Evolutionary conservation across 2,113 vertebrate species (phyloP), one percentile per base, ranked within the genome.

Genomic region (Strix uralensis): DNA sequence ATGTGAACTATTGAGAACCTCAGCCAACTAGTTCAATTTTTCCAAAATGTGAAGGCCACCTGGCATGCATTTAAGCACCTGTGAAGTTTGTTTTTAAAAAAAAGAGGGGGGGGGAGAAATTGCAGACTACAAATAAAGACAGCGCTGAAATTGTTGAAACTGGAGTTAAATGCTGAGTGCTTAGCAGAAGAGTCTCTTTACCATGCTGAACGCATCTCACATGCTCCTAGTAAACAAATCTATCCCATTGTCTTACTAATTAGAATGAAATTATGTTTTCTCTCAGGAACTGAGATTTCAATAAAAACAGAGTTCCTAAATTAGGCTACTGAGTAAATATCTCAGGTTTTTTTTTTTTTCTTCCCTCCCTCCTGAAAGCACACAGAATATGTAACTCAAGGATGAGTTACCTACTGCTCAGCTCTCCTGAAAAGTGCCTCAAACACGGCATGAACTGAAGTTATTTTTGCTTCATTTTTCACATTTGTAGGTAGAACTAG

Each of bases 31-130:
- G n/a, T n/a, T n/a, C n/a, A n/a, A n/a, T n/a, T n/a, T n/a, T n/a
- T n/a, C n/a, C n/a, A n/a, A 62, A 82, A 44, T 7, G 7, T 10
- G 22, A 57, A 66, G 19, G 59, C 44, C 38, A 77, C 52, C 20
- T 23, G 20, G 23, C 4, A 13, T 57, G 54, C 8, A 20, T 34
- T 70, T 55, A 81, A 80, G 44, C 54, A 86, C 27, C 40, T 51
- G 29, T 70, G 17, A 46, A 81, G 30, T 49, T 42, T 52, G 14
- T 25, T 61, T 29, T n/a, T 18, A 67, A 18, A 32, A 2, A 3
- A 29, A 9, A 5, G 1, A 4, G 4, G 1, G 2, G 3, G 3
- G 7, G 9, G 6, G 11, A 54, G 69, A 32, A 85, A 54, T 19
- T 65, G 63, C 85, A 88, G 42, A 25, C 63, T 47, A 5, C 1